Conservation (phyloP, 2,888 invertebrate genomes). For the Harpagoxenus sublaevis region DNA sequence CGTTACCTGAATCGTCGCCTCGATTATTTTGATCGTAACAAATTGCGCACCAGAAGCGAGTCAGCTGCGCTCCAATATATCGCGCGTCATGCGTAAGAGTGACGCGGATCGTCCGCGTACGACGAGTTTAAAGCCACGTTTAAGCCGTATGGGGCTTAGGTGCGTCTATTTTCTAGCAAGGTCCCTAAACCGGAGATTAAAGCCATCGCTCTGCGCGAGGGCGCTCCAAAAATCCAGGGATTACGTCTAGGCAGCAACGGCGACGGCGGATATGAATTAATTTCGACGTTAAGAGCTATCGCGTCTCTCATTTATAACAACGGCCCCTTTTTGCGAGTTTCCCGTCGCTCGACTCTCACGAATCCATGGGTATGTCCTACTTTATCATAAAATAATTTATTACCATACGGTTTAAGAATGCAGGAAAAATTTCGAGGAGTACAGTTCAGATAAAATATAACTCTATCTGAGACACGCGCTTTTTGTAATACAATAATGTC, state of each 20-base stretch:
- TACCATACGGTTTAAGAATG: not conserved
- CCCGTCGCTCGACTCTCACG: not conserved
- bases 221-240: conserved; percentile 81
- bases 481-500: not conserved
- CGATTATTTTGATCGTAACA: conserved; percentile 7
- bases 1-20: not conserved
- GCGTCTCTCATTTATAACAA: conserved; percentile 56
- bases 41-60: conserved; percentile 21
- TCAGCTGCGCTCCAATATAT: conserved; percentile 19
- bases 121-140: conserved; percentile 76
- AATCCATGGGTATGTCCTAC: not conserved
- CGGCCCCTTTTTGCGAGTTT: conserved; percentile 41
- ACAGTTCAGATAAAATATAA: not conserved
- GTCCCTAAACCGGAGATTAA: conserved; percentile 81
- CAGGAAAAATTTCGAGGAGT: not conserved
- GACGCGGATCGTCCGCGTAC: conserved; percentile 55
- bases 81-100: conserved; percentile 32
- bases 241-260: conserved; percentile 70
- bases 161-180: conserved; percentile 78
- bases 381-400: conserved; percentile 30
- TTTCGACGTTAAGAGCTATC: conserved; percentile 77
- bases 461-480: not conserved
- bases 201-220: conserved; percentile 82
- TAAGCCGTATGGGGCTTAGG: conserved; percentile 76
- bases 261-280: conserved; percentile 78